Percentiles rank a stretch among this genome's conserved stretches.
Conservation (phyloP, 2,888 invertebrate species). For the Limnephilus lunatus region DNA sequence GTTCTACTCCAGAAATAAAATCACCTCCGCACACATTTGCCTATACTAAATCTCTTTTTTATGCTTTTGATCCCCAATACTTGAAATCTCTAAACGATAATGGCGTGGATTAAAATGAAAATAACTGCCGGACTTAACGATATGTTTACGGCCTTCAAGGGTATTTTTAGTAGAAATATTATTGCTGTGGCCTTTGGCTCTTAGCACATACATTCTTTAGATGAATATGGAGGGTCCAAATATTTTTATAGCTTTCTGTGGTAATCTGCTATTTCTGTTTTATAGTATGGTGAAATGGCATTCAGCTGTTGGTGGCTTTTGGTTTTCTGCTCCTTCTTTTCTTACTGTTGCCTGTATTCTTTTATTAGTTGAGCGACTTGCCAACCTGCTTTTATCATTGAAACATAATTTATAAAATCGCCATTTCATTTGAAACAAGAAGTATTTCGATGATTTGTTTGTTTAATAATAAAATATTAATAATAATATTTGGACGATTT, state of each 20-base stretch:
- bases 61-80: background rate
- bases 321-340: background rate
- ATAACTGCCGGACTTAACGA: slow-evolving; percentile 17
- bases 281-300: background rate
- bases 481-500: no score
- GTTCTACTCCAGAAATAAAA: background rate
- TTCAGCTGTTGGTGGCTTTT: background rate
- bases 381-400: background rate
- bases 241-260: background rate
- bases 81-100: background rate
- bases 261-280: background rate
- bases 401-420: background rate
- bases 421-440: background rate
- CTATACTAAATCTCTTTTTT: background rate
- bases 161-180: slow-evolving; percentile 35
- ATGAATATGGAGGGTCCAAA: background rate
- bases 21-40: background rate
- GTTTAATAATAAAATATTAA: no score
- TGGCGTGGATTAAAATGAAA: slow-evolving; percentile 16
- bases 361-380: background rate
- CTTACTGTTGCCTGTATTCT: background rate
- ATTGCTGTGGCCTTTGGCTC: slow-evolving; percentile 20
- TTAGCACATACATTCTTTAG: no score
- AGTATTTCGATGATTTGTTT: background rate
- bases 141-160: slow-evolving; percentile 8